Evolutionary conservation across 2,888 invertebrate genomes (phyloP).

Genomic region (Hemicrepidius hirtus): DNA sequence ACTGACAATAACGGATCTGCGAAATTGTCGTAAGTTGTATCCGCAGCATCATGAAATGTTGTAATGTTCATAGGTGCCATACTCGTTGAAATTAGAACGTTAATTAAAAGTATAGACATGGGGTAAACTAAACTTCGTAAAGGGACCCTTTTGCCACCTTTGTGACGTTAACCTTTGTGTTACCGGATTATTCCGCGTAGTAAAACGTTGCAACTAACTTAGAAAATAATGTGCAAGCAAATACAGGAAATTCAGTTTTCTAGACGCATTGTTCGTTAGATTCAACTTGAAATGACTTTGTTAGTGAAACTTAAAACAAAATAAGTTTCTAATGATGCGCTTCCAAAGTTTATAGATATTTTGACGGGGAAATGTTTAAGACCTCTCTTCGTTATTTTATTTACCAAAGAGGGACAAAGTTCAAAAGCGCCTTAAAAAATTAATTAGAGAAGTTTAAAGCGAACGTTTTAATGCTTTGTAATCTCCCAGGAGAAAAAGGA

Average conservation of each 20-base stretch:
- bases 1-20: background rate
- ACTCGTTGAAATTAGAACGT: constrained; percentile 18
- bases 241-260: background rate
- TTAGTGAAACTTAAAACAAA: too few species aligned
- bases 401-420: background rate
- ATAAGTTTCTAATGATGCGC: too few species aligned
- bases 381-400: constrained; percentile 1
- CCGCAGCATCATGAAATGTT: constrained; percentile 19
- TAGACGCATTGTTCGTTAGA: background rate
- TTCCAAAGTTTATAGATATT: too few species aligned
- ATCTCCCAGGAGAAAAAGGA: background rate
- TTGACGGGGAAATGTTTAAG: too few species aligned
- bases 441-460: constrained; percentile 23
- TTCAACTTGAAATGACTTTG: too few species aligned
- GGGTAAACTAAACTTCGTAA: constrained; percentile 28
- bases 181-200: background rate
- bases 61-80: constrained; percentile 11
- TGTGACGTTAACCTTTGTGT: constrained; percentile 23
- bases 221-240: background rate
- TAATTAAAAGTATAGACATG: constrained; percentile 31
- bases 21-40: constrained; percentile 1
- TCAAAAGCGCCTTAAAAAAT: constrained; percentile 17
- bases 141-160: constrained; percentile 28
- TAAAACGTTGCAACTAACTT: constrained; percentile 5
- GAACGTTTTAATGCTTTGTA: constrained; percentile 16